Percentiles rank a stretch among this genome's conserved stretches.
Evolutionary conservation across 2,113 vertebrate species (phyloP).

Genomic region (Scomber scombrus): DNA sequence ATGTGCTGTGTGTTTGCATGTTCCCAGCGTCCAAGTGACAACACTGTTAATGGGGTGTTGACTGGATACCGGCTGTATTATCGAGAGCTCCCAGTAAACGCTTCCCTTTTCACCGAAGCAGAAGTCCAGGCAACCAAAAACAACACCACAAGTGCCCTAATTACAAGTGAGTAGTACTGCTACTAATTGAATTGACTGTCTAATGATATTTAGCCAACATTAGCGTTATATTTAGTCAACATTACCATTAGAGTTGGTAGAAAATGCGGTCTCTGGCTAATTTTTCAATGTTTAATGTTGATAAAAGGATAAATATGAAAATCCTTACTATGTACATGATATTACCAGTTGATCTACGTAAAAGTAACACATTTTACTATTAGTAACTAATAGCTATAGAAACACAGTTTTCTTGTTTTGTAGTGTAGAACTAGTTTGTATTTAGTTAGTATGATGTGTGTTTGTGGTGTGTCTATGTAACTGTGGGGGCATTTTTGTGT

Average conservation of each 20-base stretch:
- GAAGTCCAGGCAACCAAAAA: slow-evolving; percentile 83
- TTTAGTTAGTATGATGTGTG: too few relatives aligned
- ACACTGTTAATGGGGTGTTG: slow-evolving; percentile 91
- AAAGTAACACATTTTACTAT: too few relatives aligned
- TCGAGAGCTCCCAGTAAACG: slow-evolving; percentile 89
- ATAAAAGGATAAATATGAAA: too few relatives aligned
- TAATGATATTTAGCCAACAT: not conserved
- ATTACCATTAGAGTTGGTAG: too few relatives aligned
- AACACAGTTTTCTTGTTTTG: not conserved
- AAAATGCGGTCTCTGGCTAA: too few relatives aligned
- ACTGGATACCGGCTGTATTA: slow-evolving; percentile 95
- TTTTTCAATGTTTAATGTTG: not conserved
- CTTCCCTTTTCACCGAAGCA: slow-evolving; percentile 44
- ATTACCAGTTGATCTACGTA: too few relatives aligned
- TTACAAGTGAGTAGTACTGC: slow-evolving; percentile 66
- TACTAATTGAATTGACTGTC: not conserved
- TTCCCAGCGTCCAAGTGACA: slow-evolving; percentile 87
- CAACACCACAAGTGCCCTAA: slow-evolving; percentile 61
- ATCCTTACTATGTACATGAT: too few relatives aligned
- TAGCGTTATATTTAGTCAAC: too few relatives aligned
- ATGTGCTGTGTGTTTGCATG: slow-evolving; percentile 31
- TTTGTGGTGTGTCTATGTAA: too few relatives aligned
- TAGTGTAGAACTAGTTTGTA: not conserved
- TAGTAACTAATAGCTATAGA: too few relatives aligned
- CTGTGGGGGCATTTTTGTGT: too few relatives aligned